Conservation (phyloP, 2,113 vertebrate genomes). For the Brachypodius melanocephalos region DNA sequence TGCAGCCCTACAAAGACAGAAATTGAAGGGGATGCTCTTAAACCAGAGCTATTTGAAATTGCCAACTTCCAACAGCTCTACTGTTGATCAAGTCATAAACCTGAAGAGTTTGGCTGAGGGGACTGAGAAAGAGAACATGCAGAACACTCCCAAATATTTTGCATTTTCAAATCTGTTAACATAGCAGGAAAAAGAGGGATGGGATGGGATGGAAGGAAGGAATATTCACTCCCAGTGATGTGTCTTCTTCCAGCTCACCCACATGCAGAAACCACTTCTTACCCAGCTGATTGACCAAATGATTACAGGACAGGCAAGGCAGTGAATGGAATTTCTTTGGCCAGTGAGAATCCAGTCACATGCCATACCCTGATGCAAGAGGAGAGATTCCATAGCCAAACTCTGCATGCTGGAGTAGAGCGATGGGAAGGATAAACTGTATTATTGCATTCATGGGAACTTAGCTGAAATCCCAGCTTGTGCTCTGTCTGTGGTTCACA, state of each 20-base stretch:
- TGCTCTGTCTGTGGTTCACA: neutral
- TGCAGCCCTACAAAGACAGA: neutral
- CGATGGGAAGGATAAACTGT: slow-evolving; percentile 7
- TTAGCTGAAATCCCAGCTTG: neutral
- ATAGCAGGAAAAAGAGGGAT: neutral
- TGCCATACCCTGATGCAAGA: neutral
- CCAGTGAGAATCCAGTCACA: neutral
- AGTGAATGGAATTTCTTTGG: neutral
- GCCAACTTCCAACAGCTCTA: neutral
- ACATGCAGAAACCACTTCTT: neutral
- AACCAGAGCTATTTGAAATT: neutral
- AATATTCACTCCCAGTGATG: neutral
- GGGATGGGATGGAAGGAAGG: neutral
- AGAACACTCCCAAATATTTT: neutral
- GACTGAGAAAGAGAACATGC: neutral
- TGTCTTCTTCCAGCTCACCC: neutral
- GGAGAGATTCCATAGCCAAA: neutral
- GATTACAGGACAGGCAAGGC: neutral
- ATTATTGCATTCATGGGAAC: neutral
- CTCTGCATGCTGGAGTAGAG: neutral
- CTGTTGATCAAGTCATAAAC: neutral
- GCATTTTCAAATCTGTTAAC: neutral
- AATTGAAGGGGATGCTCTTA: neutral
- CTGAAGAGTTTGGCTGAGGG: neutral
- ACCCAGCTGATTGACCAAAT: neutral